Base-by-base conservation (phyloP, 2,888 invertebrate genomes). In the Penaeus monodon region DNA sequence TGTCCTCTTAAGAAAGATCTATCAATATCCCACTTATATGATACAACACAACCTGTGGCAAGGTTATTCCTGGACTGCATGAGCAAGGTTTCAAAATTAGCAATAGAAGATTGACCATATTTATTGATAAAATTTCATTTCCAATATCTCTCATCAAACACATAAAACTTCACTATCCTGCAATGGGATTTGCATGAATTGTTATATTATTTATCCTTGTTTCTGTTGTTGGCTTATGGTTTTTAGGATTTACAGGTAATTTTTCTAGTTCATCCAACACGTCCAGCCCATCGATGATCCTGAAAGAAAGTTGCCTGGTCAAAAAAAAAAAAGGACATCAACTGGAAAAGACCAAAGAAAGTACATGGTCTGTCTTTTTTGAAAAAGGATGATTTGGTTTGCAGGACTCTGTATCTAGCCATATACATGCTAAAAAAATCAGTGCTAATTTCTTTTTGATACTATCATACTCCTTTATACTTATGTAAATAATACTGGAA, bases 161-260 rank as follows among this genome's bases (percentile, higher is more conserved):
- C 33, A 29, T 49, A 17, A n/a, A 49, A 14, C 63, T 73, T 29
- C 22, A 33, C 81, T 64, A 87, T 65, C 87, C 95, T 77, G 99
- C 99, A 91, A 99, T 93, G 27, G 99, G 99, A 94, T 99, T 99
- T 7, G 99, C 98, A 94, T 99, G 99, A 92, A 99, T 97, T 14
- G 98, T 99, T 24, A 98, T 94, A 91, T 94, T 95, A 91, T 96
- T 96, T 91, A 99, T 96, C 92, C 95, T 95, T 57, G 96, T 96
- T 92, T 99, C 98, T 68, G 95, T 95, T 2, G 97, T 93, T 0
- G 99, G 99, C 91, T 95, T 95, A 92, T 95, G 98, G 91, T 96
- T 97, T 93, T 99, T 99, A 8, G 97, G 96, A 93, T 98, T 97
- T 0, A 99, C 98, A 82, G 96, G 95, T 89, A 97, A 93, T 92